Base-by-base conservation (phyloP, 1,140 invertebrate genomes). In the Panonychus citri region DNA sequence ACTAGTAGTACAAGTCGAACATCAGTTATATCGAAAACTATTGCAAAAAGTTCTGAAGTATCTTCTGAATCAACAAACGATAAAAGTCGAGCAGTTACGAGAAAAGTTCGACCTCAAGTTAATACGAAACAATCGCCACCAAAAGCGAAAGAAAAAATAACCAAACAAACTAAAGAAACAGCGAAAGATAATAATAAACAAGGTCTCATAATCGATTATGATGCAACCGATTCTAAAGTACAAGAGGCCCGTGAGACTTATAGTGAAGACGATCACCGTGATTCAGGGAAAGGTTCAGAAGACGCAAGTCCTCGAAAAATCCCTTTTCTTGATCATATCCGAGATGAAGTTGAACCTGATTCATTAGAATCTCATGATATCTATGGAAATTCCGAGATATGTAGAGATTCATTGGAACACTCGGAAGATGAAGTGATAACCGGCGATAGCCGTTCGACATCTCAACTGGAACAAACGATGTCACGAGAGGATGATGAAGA, bases 221-320 rank as follows among this genome's bases (percentile, higher is more conserved):
- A 34, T 12, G 5, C 12, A 7, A 34, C 5, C 12, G 30, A 34
- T 34, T 12, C 10, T 12, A 46, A 46, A 17, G 17, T 8, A 17
- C n/a, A 17, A 46, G 21, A 46, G 1, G 17, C 42, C 7, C 4
- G 5, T 7, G 26, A 81, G 80, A n/a, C 19, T 46, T 4, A 8
- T 7, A 46, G n/a, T 1, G 49, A 27, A 25, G 49, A 27, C 13
- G 49, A 27, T 26, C 13, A 27, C 13, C 25, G 17, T 15, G 49
- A 25, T n/a, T 25, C 24, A 2, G 26, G 28, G 3, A 51, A 27
- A 51, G 17, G 49, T 51, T 51, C 49, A 17, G 17, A 28, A 51
- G 25, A 51, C 3, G 17, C 49, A 51, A 27, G 26, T 51, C 26
- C 49, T 15, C 8, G 12, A 24, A 27, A 51, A 1, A 15, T n/a